phyloP scores from a whole-genome alignment of 2,888 invertebrate species.

The Sinohyriopsis cumingii region DNA sequence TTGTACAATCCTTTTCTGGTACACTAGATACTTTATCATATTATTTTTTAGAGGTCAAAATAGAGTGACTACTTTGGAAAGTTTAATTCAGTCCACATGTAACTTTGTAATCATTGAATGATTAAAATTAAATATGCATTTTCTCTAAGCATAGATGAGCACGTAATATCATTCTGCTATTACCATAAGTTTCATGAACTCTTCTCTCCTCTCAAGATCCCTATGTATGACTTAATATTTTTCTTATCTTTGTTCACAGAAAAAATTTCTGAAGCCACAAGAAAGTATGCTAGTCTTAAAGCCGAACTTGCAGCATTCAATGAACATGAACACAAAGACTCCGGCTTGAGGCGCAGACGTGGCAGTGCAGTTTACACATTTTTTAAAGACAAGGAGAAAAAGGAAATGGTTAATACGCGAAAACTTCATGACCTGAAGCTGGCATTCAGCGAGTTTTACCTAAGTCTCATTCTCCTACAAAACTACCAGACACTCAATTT shows the following conservation, averaged over 20 bases:
- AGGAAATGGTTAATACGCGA: constrained; percentile 45
- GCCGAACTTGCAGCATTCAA: constrained; percentile 83
- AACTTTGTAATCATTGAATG: too few species aligned
- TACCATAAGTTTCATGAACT: too few species aligned
- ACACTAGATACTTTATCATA: background rate
- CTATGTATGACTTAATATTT: too few species aligned
- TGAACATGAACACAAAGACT: constrained; percentile 56
- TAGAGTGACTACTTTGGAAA: too few species aligned
- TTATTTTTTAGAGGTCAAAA: too few species aligned
- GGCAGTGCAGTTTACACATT: constrained; percentile 31
- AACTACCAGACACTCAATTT: constrained; percentile 99
- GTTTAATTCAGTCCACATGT: too few species aligned
- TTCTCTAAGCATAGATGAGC: too few species aligned
- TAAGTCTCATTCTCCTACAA: constrained; percentile 95
- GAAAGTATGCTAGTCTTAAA: constrained; percentile 92
- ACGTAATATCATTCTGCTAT: too few species aligned
- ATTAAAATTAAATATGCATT: too few species aligned
- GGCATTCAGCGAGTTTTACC: constrained; percentile 98
- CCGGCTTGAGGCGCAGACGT: constrained; percentile 40
- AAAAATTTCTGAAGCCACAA: constrained; percentile 96
- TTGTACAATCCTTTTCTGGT: background rate
- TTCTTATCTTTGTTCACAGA: constrained; percentile 75
- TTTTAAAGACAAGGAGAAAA: constrained; percentile 48
- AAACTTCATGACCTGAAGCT: constrained; percentile 88
- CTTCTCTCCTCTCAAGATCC: too few species aligned